Percentiles rank a stretch among this genome's conserved stretches.
These are phyloP conservation scores for Raja brachyura DNA, from an alignment of 2,113 vertebrate species.

Conservation along the genomic window DNA sequence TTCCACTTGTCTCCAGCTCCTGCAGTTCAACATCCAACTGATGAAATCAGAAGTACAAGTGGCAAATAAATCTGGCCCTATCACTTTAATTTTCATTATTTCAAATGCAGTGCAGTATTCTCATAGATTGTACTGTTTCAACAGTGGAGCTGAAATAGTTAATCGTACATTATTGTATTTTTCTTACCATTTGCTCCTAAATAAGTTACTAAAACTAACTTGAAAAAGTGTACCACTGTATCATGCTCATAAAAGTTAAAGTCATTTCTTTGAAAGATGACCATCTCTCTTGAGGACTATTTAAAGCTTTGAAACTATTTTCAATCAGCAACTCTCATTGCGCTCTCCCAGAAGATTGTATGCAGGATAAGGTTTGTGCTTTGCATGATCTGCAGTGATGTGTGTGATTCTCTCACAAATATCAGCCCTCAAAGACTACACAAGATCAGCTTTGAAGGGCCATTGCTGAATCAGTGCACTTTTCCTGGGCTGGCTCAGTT, in stretches of 20 bases:
- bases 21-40: no score
- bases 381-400: neutral
- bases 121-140: neutral
- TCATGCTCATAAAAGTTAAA: neutral
- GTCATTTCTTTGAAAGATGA: neutral
- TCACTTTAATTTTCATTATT: neutral
- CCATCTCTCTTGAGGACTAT: neutral
- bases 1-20: no score
- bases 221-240: neutral
- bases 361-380: neutral
- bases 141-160: neutral
- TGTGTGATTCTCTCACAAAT: neutral
- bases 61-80: no score
- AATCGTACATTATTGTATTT: neutral
- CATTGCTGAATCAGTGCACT: neutral
- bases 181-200: neutral
- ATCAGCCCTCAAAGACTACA: neutral
- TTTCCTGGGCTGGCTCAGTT: neutral
- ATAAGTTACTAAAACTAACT: neutral
- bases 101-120: neutral
- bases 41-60: no score
- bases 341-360: neutral
- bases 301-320: constrained; percentile 2
- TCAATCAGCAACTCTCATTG: neutral
- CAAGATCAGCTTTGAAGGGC: neutral